phyloP scores from a whole-genome alignment of 2,888 invertebrate species.

The Suillia variegata region DNA sequence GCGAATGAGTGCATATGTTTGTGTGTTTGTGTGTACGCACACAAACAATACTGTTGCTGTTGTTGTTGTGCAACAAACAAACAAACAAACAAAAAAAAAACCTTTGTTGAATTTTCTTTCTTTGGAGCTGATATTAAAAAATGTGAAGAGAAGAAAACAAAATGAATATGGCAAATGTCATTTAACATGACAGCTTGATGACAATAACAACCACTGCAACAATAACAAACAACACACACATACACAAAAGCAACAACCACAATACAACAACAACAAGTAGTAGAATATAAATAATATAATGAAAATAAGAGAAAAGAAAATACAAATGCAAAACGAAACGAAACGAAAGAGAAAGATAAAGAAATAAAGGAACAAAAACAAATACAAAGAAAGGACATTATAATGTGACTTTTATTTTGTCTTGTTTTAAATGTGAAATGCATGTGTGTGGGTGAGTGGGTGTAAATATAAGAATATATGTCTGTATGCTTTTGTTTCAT shows the following conservation, averaged over 20 bases:
- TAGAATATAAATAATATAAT: slow-evolving; percentile 7
- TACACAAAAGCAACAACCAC: slow-evolving; percentile 11
- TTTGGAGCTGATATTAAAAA: slow-evolving; percentile 33
- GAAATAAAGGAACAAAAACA: not conserved
- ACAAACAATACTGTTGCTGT: not conserved
- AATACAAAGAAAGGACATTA: not conserved
- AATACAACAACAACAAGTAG: slow-evolving; percentile 9
- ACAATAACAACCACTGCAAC: slow-evolving; percentile 46
- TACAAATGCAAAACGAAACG: not conserved
- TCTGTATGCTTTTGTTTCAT: too few species aligned
- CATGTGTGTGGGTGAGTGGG: not conserved
- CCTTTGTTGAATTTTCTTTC: slow-evolving; percentile 3
- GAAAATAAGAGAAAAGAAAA: not conserved
- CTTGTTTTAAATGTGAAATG: not conserved
- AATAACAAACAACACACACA: slow-evolving; percentile 32
- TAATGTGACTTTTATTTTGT: not conserved
- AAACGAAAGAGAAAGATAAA: not conserved
- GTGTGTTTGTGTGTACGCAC: not conserved
- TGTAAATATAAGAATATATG: too few species aligned
- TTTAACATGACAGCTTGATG: slow-evolving; percentile 55
- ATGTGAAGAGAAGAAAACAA: too few species aligned
- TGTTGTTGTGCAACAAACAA: too few species aligned
- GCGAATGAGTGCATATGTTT: not conserved
- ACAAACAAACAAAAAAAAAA: not conserved
- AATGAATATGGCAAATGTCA: slow-evolving; percentile 56